Base-by-base conservation (phyloP, 1,140 invertebrate genomes). In the Psilanteris sp. region DNA sequence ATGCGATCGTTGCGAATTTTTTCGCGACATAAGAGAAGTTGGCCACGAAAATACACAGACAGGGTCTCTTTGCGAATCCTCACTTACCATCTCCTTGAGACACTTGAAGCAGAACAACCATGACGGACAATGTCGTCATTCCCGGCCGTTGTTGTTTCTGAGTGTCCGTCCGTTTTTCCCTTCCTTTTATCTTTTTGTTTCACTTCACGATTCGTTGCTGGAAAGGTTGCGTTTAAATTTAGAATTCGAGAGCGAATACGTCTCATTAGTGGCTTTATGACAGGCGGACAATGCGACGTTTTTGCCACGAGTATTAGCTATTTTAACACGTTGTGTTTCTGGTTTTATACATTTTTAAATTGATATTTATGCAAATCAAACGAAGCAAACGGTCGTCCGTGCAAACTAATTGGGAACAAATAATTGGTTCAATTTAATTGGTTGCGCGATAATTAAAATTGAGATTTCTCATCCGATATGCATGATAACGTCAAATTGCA, bases 91-190 rank as follows among this genome's bases (percentile, higher is more conserved):
- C 27, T 26, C 27, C 10, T 15, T 10, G 18, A 43, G 52, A 46
- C 54, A 73, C 70, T 74, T 67, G 70, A 74, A 44, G 61, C 70
- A 54, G 54, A 52, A 74, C 70, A 57, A 46, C 52, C 44, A 44
- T 36, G 55, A 61, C 57, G 32, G 50, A 57, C 57, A 68, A 44
- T 54, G 29, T 22, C 57, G 57, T 68, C 50, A 43, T 78, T 67
- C 27, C n/a, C n/a, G n/a, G n/a, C 36, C 31, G 24, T 20, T 52
- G 48, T 59, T 55, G 36, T 62, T 70, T 32, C 52, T 22, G 11
- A 61, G 24, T 48, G 7, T 27, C n/a, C n/a, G n/a, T n/a, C n/a
- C n/a, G n/a, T 20, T 20, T 20, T 20, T 20, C n/a, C 24, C 24
- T 8, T 8, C 3, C 15, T 4, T 9, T 26, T 34, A 15, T 70